Evolutionary conservation across 2,888 invertebrate species (phyloP).

Genomic region (Lottia gigantea): DNA sequence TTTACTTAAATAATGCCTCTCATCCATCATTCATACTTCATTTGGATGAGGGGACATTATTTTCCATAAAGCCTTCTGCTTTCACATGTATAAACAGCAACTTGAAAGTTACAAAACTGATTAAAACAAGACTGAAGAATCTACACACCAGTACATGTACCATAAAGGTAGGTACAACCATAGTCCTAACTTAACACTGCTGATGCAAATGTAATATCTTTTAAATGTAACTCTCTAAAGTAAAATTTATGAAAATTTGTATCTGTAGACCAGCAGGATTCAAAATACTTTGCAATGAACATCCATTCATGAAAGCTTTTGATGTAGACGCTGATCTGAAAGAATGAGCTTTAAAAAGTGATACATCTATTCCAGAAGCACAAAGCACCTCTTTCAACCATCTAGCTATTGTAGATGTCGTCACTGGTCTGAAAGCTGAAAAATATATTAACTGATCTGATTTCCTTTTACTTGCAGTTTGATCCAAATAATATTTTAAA

Average conservation of each 20-base stretch:
- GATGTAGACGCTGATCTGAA: conserved; percentile 15
- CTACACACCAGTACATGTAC: too few species aligned
- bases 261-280: conserved; percentile 19
- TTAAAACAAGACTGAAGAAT: not conserved
- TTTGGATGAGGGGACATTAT: conserved; percentile 19
- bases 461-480: not conserved
- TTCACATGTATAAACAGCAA: conserved; percentile 20
- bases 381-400: conserved; percentile 7
- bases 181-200: too few species aligned
- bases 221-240: not conserved
- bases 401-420: not conserved
- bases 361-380: conserved; percentile 16
- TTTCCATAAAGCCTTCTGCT: conserved; percentile 21
- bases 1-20: not conserved
- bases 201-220: too few species aligned
- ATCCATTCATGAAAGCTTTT: not conserved
- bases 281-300: conserved; percentile 9
- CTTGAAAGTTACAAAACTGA: conserved; percentile 15
- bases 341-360: conserved; percentile 21
- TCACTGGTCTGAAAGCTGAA: not conserved
- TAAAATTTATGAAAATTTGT: conserved; percentile 19
- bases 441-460: not conserved
- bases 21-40: not conserved
- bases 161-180: not conserved
- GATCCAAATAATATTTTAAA: not conserved